Evolutionary conservation across 1,140 invertebrate species (phyloP).

Genomic region (Portunus trituberculatus): DNA sequence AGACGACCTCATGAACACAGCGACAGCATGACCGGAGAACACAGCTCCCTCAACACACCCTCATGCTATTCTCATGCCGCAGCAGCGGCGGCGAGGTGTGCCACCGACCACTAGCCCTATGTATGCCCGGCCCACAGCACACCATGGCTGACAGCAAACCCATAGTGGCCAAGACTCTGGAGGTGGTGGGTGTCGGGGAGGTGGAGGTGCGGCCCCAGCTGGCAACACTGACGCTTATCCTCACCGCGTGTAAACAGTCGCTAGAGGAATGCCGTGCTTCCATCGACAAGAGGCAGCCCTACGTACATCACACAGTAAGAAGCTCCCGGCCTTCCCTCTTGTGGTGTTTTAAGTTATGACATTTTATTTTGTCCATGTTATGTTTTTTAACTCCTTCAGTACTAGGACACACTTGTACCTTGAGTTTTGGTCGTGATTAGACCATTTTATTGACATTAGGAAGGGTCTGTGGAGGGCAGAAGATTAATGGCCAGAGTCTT

Average conservation of each 20-base stretch:
- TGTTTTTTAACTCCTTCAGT: no score
- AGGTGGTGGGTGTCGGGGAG: slow-evolving; percentile 61
- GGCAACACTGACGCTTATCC: slow-evolving; percentile 22
- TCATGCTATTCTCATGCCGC: no score
- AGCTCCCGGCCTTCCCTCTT: no score
- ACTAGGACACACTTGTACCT: no score
- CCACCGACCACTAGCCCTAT: neutral
- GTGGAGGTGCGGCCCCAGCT: slow-evolving; percentile 57
- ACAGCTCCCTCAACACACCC: neutral
- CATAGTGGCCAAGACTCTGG: slow-evolving; percentile 35
- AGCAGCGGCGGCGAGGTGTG: neutral
- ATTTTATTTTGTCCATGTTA: no score
- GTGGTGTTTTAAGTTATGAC: no score
- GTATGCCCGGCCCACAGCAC: neutral
- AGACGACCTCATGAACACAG: neutral
- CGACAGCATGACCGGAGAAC: neutral
- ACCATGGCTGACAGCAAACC: neutral
- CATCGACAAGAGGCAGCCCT: slow-evolving; percentile 59
- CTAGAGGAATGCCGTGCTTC: slow-evolving; percentile 56
- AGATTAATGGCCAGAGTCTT: no score
- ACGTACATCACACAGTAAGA: slow-evolving; percentile 62
- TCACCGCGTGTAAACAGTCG: slow-evolving; percentile 41
- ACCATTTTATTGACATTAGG: no score
- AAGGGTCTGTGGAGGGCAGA: no score
- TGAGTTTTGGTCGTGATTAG: no score